Base-by-base conservation (phyloP, 53 echinoderm and acorn worm genomes). In the Stichopus horrens region DNA sequence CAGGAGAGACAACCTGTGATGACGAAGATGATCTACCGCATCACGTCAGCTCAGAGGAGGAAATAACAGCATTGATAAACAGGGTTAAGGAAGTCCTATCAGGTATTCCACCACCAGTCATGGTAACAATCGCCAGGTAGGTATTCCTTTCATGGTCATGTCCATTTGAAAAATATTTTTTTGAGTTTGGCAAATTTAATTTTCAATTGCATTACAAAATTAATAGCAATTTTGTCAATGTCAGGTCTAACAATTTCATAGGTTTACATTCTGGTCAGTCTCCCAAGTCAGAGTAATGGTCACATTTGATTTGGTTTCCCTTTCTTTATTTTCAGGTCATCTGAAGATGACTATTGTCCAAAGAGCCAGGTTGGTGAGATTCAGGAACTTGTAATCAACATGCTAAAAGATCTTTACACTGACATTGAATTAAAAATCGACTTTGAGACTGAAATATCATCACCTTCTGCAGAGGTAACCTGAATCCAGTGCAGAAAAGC, bases 261-360 rank as follows among this genome's bases (percentile, higher is more conserved):
- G 37, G 37, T 37, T 37, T 37, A 37, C 37, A 37, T 37, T 37
- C 37, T 37, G 37, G 37, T 37, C 37, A 37, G 37, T 37, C 14
- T 14, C 37, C 37, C 37, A 1, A 37, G 37, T 37, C 37, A 37
- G 37, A 37, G 37, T 37, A 37, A 11, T 7, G 14, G 18, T 37
- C 51, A 77, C 18, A 51, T 7, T 57, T 73, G 6, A 88, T 87
- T 4, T 74, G 74, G 16, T 66, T 63, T 67, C 23, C 8, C 86
- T 18, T 79, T 66, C 73, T 57, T 66, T 52, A 23, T 37, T 89
- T 90, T 11, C 89, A 97, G 97, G 54, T 97, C 97, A n/a, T 95
- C 95, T 4, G 90, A 94, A 65, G 97, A 97, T 91, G 97, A 97
- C 71, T 97, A 97, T 86, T 97, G 97, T 83, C 97, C 97, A 58